Percentiles rank a stretch among this genome's conserved stretches.
These are phyloP conservation scores for Amphimedon queenslandica DNA, from an alignment of 37 sponge, comb jelly and placozoan genomes.

Conservation along the genomic window DNA sequence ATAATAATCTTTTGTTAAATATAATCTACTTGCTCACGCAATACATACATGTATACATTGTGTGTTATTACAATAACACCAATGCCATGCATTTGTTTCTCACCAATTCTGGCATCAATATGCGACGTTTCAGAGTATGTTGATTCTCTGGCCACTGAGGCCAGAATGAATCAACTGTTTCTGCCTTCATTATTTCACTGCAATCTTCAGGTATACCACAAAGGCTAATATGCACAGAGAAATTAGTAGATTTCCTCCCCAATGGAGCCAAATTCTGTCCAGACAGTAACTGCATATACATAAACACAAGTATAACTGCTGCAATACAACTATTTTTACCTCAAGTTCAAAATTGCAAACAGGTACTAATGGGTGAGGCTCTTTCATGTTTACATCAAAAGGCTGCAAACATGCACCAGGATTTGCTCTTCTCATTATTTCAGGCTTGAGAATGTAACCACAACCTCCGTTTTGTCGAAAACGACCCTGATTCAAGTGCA, in stretches of 20 bases:
- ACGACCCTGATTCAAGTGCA: constrained; percentile 79
- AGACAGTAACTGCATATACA: constrained; percentile 41
- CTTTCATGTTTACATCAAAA: constrained; percentile 16
- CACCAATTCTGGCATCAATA: constrained; percentile 34
- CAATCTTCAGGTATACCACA: constrained; percentile 51
- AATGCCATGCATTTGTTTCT: background rate
- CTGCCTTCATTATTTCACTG: constrained; percentile 1
- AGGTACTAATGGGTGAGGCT: constrained; percentile 41
- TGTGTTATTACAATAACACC: background rate
- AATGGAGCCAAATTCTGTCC: constrained; percentile 43
- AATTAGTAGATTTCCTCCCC: constrained; percentile 25
- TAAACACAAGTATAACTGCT: background rate
- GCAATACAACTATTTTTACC: constrained; percentile 10
- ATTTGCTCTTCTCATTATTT: constrained; percentile 39
- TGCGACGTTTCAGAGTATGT: background rate
- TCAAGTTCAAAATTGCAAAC: constrained; percentile 48
- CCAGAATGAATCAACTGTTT: constrained; percentile 8
- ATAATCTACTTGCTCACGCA: too few relatives aligned
- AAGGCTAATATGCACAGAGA: constrained; percentile 37
- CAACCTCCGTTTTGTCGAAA: constrained; percentile 80
- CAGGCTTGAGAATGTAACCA: constrained; percentile 80
- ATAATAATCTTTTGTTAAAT: background rate
- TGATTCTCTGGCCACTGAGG: background rate
- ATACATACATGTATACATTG: background rate
- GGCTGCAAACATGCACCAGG: constrained; percentile 1